Conservation (phyloP, 2,797 vertebrate species). For the Spinus olivaceus region DNA sequence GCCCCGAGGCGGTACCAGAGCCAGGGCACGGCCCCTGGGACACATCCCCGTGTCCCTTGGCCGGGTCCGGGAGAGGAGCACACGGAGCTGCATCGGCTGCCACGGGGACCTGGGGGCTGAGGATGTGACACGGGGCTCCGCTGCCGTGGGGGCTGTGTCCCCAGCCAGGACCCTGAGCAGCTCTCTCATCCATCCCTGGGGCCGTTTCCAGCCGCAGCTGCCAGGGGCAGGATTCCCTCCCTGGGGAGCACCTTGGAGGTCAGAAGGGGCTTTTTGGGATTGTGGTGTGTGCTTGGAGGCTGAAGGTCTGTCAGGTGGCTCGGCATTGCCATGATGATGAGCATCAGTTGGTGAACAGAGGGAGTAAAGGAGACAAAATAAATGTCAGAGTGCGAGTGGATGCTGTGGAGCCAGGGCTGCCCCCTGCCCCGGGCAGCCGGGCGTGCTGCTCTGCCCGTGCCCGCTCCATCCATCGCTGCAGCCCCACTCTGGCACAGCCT, state of each 20-base stretch:
- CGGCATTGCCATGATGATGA: conserved; percentile 53
- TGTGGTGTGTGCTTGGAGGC: conserved; percentile 32
- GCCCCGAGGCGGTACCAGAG: neutral
- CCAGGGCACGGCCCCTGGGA: neutral
- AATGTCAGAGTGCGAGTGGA: conserved; percentile 64
- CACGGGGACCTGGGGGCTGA: fast-evolving
- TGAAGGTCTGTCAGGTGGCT: conserved; percentile 64
- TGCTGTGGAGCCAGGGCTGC: neutral
- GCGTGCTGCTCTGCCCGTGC: neutral
- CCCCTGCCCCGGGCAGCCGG: neutral
- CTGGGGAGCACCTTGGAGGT: neutral
- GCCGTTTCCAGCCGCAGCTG: neutral
- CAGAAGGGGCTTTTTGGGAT: neutral
- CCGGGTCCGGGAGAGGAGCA: neutral
- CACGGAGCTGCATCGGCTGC: fast-evolving
- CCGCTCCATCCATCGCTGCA: too few relatives aligned
- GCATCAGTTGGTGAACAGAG: conserved; percentile 68
- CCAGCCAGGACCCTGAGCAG: neutral
- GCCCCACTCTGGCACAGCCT: too few relatives aligned
- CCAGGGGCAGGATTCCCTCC: neutral
- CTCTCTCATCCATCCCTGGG: neutral
- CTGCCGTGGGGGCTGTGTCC: neutral
- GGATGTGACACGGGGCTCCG: fast-evolving
- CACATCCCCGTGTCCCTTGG: too few relatives aligned
- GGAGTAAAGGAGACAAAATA: conserved; percentile 62